Conservation (phyloP, 2,113 vertebrate species). For the Crotalus viridis region DNA sequence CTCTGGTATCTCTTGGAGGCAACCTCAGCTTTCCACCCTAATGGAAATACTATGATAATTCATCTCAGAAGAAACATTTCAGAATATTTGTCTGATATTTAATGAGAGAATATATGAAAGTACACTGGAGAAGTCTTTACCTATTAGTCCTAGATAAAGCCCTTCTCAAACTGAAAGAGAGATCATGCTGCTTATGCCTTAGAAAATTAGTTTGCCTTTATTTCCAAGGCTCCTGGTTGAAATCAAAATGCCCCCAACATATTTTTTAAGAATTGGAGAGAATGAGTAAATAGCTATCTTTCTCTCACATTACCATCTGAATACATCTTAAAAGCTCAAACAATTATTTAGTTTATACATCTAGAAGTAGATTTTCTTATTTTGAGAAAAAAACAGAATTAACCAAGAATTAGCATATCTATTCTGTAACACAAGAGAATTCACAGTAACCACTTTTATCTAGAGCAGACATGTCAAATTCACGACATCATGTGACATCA, state of each 20-base stretch:
- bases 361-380: neutral
- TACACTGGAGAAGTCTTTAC: neutral
- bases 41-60: slow-evolving; percentile 7
- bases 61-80: neutral
- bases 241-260: neutral
- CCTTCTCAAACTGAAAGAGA: neutral
- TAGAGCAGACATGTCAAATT: too few relatives aligned
- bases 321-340: neutral
- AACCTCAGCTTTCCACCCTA: neutral
- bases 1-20: neutral
- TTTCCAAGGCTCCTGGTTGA: neutral
- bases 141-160: neutral
- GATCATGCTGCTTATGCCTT: neutral
- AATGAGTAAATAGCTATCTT: neutral
- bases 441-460: neutral
- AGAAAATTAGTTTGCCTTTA: neutral
- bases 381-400: neutral
- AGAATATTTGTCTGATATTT: neutral
- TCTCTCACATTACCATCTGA: neutral
- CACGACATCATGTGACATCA: too few relatives aligned
- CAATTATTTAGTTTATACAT: neutral
- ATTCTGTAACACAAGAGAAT: neutral
- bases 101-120: neutral
- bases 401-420: neutral
- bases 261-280: neutral